Evolutionary conservation across 2,113 vertebrate species (phyloP), one percentile per base, ranked within the genome.

Genomic region (Xyrauchen texanus): DNA sequence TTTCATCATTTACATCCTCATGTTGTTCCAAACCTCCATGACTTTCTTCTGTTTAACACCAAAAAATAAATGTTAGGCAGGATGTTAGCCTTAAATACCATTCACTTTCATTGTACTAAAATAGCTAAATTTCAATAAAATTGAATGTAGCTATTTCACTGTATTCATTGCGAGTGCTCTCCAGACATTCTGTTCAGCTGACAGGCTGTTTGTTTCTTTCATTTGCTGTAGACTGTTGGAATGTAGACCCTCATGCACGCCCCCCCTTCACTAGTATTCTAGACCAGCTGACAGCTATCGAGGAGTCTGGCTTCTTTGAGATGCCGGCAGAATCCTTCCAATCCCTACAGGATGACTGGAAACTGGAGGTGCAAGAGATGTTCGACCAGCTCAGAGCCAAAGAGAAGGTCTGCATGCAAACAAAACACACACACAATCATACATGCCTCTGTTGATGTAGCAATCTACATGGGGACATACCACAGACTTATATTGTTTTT

Each of bases 291-390:
- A 97, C 95, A 0, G 92, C 95, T 82, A 98, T 99, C 73, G 94
- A 98, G 87, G 97, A 98, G 85, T 99, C 97, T 0, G 97, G 96
- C 68, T 98, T 98, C 86, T 98, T 99, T 86, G 97, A 99, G 90
- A 99, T 99, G 97, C 97, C 96, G 45, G 95, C 93, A 51, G 95
- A 97, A 87, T 98, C 97, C 12, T 99, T 99, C 89, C 96, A 97
- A 88, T 99, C 96, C 46, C 90, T 99, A 88, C 97, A 99, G 91
- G 96, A 99, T 76, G 96, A 98, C 92, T 98, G 97, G 97, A 99
- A 98, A 85, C 90, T 96, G 88, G 97, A 99, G 87, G 97, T 99
- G 83, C 96, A 99, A 88, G 96, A 98, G 85, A 98, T 99, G 97
- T 99, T 99, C 88, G 95, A 98, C 84, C 95, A 98, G 81, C 95